Percentiles rank a stretch among this genome's conserved stretches.
Conservation (phyloP, 2,113 vertebrate species). For the Pseudonaja textilis region DNA sequence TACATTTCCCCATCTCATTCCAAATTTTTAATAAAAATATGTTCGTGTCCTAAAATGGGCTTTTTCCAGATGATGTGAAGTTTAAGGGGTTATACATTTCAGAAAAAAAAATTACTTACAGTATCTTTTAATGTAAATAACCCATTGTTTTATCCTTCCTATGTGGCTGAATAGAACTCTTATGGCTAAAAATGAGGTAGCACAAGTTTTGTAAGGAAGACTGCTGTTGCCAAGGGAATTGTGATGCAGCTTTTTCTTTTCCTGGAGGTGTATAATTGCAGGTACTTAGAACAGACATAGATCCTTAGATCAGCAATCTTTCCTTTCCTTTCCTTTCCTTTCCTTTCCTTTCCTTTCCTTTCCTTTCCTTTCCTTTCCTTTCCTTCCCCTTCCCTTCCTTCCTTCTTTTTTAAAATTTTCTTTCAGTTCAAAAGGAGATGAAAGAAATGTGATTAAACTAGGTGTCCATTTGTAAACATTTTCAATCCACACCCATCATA, state of each 20-base stretch:
- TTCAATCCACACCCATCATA: not conserved
- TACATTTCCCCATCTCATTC: too few relatives aligned
- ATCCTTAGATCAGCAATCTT: constrained; percentile 32
- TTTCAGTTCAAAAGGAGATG: not conserved
- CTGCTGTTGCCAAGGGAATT: constrained; percentile 41
- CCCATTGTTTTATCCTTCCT: constrained; percentile 21
- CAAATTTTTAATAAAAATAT: not conserved
- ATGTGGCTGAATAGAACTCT: constrained; percentile 6
- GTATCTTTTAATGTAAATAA: constrained; percentile 25
- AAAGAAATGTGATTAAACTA: not conserved
- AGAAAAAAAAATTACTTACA: not conserved
- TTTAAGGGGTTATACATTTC: not conserved
- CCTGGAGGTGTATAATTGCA: constrained; percentile 40
- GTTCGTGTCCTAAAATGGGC: not conserved
- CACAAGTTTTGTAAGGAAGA: constrained; percentile 8
- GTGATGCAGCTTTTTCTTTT: constrained; percentile 18
- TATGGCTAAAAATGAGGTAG: constrained; percentile 12
- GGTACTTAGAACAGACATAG: constrained; percentile 42
- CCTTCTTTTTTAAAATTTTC: not conserved
- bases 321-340: not conserved
- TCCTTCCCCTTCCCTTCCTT: not conserved
- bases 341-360: not conserved
- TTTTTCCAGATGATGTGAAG: not conserved
- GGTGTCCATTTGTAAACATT: accelerated
- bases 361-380: not conserved